Conservation (phyloP, 2,888 invertebrate genomes). For the Cataglyphis cursor region DNA sequence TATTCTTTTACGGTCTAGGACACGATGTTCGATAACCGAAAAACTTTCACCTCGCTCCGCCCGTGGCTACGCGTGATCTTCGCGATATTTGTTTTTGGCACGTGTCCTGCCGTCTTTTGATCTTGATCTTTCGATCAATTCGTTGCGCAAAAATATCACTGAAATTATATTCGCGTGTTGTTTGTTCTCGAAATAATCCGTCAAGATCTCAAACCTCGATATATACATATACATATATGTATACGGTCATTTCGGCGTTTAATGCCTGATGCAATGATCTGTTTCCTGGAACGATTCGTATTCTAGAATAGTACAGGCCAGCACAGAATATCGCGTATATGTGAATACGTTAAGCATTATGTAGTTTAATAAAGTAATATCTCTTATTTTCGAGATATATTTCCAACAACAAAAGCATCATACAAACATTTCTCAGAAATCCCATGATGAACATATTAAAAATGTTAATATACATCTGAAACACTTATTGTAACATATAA, state of each 20-base stretch:
- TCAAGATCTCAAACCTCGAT: not conserved
- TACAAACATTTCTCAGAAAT: not conserved
- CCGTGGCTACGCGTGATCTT: constrained; percentile 55
- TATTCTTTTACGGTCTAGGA: constrained; percentile 82
- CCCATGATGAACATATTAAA: not conserved
- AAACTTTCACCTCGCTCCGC: constrained; percentile 81
- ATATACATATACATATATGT: not conserved
- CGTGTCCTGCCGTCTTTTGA: constrained; percentile 59
- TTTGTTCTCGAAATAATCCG: not conserved
- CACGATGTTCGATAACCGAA: constrained; percentile 82
- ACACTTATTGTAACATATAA: not conserved
- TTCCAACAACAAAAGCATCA: not conserved
- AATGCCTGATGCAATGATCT: not conserved
- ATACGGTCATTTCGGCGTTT: not conserved
- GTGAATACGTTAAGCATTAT: not conserved
- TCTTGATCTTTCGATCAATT: constrained; percentile 69
- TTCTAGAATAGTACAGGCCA: constrained; percentile 26
- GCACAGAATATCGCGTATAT: not conserved
- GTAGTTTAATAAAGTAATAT: not conserved
- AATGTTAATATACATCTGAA: not conserved
- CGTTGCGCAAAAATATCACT: constrained; percentile 62
- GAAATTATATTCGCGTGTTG: constrained; percentile 51
- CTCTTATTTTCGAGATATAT: not conserved
- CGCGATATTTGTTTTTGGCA: not conserved
- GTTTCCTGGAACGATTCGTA: constrained; percentile 5